A percentile compares a stretch with the other conserved stretches of the same genome.
These are phyloP conservation scores for Agrochola lota DNA, from an alignment of 2,888 invertebrate genomes.

Conservation along the genomic window DNA sequence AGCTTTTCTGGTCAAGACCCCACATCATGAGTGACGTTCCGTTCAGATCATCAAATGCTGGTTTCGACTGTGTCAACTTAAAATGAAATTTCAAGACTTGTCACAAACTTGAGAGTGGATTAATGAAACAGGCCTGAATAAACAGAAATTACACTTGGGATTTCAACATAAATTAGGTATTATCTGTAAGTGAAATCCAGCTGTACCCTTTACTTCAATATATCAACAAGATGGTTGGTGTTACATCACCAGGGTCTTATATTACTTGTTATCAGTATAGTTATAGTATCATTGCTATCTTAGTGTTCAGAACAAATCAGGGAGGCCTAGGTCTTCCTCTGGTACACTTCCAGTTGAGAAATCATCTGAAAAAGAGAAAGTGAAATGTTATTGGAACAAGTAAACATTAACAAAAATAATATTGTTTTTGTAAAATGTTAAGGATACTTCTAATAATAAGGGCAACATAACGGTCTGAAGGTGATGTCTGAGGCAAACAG, in stretches of 20 bases:
- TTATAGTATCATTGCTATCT: background rate
- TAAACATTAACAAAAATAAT: background rate
- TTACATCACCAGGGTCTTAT: conserved; percentile 38
- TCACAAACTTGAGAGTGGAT: conserved; percentile 1
- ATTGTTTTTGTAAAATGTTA: background rate
- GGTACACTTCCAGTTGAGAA: conserved; percentile 80
- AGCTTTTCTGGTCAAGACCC: too few species aligned
- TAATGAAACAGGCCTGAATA: conserved; percentile 8
- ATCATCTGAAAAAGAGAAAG: conserved; percentile 79
- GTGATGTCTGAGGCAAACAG: background rate
- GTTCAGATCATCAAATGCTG: too few species aligned
- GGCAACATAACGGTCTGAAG: too few species aligned
- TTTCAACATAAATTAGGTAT: background rate
- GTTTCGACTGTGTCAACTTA: too few species aligned
- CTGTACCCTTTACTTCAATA: conserved; percentile 2
- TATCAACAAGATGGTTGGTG: conserved; percentile 19
- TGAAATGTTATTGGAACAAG: background rate
- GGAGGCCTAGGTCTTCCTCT: conserved; percentile 80
- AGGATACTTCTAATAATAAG: background rate
- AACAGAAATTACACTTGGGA: conserved; percentile 6
- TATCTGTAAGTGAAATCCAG: conserved; percentile 12
- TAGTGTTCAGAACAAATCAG: conserved; percentile 75
- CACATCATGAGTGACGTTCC: too few species aligned
- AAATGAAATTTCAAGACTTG: background rate
- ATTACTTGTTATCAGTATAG: conserved; percentile 12